phyloP scores from a whole-genome alignment of 2,888 invertebrate species.

The Stegana nigrithorax region DNA sequence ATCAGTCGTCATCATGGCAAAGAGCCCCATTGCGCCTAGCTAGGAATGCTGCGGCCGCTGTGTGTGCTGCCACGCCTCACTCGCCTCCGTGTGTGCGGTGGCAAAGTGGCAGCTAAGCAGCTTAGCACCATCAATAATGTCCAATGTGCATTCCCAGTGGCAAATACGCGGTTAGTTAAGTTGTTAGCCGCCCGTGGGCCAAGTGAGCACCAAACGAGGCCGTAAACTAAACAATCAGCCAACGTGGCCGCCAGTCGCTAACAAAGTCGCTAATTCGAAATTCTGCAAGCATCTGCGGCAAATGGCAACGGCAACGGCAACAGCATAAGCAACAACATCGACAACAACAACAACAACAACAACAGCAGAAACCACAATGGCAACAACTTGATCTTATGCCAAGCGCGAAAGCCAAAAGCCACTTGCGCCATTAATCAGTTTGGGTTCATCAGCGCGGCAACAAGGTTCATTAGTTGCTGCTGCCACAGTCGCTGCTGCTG shows the following conservation, averaged over 20 bases:
- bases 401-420: conserved; percentile 11
- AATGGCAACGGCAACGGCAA: background rate
- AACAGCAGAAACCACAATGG: background rate
- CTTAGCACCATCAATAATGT: background rate
- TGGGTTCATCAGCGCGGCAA: conserved; percentile 56
- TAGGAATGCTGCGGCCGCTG: no score
- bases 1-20: no score
- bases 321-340: background rate
- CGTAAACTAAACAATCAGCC: background rate
- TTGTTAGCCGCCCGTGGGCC: conserved; percentile 51
- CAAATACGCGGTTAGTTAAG: conserved; percentile 49
- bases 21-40: no score
- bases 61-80: no score
- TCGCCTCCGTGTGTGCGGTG: background rate
- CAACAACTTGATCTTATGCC: conserved; percentile 35
- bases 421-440: conserved; percentile 53
- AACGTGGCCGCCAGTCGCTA: background rate
- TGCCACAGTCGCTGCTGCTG: conserved; percentile 36
- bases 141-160: background rate
- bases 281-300: conserved; percentile 19
- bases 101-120: background rate
- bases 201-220: conserved; percentile 1
- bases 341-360: conserved; percentile 5
- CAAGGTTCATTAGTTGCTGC: conserved; percentile 60
- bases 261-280: conserved; percentile 20